Conservation (phyloP, 1,140 invertebrate genomes). For the Arctopsyche grandis region DNA sequence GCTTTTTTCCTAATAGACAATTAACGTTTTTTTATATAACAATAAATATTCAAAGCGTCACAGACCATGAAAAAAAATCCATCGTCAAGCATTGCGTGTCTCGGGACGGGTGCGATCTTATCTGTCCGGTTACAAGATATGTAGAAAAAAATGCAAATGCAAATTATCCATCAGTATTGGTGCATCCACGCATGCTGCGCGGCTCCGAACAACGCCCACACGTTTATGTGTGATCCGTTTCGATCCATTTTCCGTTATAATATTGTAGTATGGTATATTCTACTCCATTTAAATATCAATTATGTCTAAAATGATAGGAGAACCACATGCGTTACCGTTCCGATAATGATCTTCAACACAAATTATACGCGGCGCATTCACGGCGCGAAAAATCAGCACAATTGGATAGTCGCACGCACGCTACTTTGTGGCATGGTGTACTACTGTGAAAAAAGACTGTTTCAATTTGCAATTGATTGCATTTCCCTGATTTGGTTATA, state of each 20-base stretch:
- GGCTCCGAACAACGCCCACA: neutral
- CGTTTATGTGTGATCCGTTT: slow-evolving; percentile 25
- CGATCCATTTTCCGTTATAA: slow-evolving; percentile 36
- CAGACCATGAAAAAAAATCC: slow-evolving; percentile 27
- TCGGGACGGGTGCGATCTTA: slow-evolving; percentile 22
- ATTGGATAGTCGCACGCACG: slow-evolving; percentile 3
- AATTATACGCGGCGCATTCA: neutral
- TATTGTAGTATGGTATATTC: slow-evolving; percentile 20
- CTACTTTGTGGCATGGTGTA: neutral
- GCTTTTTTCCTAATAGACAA: neutral
- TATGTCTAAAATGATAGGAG: slow-evolving; percentile 15
- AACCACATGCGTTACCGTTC: neutral
- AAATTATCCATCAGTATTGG: slow-evolving; percentile 26
- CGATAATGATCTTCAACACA: slow-evolving; percentile 11
- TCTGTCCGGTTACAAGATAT: slow-evolving; percentile 3
- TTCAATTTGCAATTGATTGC: too few species aligned
- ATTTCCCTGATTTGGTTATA: too few species aligned
- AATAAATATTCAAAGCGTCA: slow-evolving; percentile 30
- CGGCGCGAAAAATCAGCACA: slow-evolving; percentile 11
- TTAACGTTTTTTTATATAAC: neutral
- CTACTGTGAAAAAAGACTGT: too few species aligned
- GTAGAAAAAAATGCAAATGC: slow-evolving; percentile 29
- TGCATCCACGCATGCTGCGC: slow-evolving; percentile 33
- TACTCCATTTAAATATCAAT: slow-evolving; percentile 35
- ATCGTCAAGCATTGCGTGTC: slow-evolving; percentile 26